Evolutionary conservation across 2,113 vertebrate genomes (phyloP).

Genomic region (Coryphaenoides rupestris): DNA sequence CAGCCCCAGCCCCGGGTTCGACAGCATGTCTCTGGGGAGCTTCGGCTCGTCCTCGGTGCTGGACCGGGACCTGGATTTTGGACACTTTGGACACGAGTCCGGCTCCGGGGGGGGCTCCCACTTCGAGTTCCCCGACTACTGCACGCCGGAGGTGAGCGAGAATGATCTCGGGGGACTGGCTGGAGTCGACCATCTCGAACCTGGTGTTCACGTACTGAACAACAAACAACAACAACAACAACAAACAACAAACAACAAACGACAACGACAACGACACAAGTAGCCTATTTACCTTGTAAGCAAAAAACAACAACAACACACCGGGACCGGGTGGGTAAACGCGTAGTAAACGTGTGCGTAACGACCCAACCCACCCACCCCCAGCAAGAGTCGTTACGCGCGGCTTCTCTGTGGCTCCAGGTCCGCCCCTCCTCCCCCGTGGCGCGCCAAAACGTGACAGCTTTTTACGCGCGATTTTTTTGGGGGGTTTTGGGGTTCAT

Average conservation of each 20-base stretch:
- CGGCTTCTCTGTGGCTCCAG: too few relatives aligned
- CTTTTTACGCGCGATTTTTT: slow-evolving; percentile 14
- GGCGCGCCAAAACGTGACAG: too few relatives aligned
- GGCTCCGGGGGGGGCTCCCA: slow-evolving; percentile 90
- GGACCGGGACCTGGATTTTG: slow-evolving; percentile 95
- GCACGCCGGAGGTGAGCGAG: slow-evolving; percentile 98
- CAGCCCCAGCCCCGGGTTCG: slow-evolving; percentile 89
- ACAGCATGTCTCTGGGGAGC: slow-evolving; percentile 93
- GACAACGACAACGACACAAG: slow-evolving; percentile 21
- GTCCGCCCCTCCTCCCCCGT: too few relatives aligned
- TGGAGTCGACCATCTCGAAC: slow-evolving; percentile 98
- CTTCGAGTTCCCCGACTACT: slow-evolving; percentile 99
- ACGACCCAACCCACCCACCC: too few relatives aligned
- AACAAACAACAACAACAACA: too few relatives aligned
- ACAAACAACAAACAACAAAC: too few relatives aligned
- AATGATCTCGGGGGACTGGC: slow-evolving; percentile 99
- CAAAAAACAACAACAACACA: slow-evolving; percentile 28
- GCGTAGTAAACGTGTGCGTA: too few relatives aligned
- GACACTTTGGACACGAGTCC: slow-evolving; percentile 84
- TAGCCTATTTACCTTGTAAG: slow-evolving; percentile 36
- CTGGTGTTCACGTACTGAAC: slow-evolving; percentile 98
- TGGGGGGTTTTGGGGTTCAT: slow-evolving; percentile 51
- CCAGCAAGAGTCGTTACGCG: too few relatives aligned
- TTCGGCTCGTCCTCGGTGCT: slow-evolving; percentile 84
- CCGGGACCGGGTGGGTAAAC: slow-evolving; percentile 36